These are phyloP conservation scores for Lycaon pictus DNA, from an alignment of 2,113 vertebrate species.

Conservation along the genomic window DNA sequence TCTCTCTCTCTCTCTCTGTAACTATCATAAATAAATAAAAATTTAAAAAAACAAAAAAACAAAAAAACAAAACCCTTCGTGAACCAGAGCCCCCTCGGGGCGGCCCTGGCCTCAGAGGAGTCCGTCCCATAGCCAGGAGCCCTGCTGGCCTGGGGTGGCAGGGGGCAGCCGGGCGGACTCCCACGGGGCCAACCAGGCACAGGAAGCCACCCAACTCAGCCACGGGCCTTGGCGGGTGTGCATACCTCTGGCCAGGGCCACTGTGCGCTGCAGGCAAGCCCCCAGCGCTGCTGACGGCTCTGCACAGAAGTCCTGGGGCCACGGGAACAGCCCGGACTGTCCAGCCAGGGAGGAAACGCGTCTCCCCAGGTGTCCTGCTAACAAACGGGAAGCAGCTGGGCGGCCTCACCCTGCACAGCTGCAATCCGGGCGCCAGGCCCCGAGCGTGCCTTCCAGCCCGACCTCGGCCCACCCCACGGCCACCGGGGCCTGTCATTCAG, in stretches of 20 bases:
- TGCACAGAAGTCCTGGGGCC: background rate
- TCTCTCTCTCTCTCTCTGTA: no score
- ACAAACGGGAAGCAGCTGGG: constrained; percentile 63
- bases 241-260: background rate
- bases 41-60: no score
- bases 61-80: background rate
- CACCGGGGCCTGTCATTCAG: background rate
- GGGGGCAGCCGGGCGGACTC: background rate
- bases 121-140: fast-evolving
- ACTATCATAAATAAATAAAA: no score
- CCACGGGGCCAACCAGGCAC: background rate
- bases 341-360: background rate
- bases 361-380: background rate
- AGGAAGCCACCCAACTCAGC: background rate
- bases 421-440: background rate
- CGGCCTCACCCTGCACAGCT: background rate
- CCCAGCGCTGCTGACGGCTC: background rate
- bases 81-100: background rate
- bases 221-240: no score
- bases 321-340: background rate
- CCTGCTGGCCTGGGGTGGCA: background rate
- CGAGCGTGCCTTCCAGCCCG: background rate
- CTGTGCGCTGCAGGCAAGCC: background rate
- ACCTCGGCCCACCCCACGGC: background rate
- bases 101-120: background rate